phyloP scores from a whole-genome alignment of 2,888 invertebrate species.

The Macropis europaea region DNA sequence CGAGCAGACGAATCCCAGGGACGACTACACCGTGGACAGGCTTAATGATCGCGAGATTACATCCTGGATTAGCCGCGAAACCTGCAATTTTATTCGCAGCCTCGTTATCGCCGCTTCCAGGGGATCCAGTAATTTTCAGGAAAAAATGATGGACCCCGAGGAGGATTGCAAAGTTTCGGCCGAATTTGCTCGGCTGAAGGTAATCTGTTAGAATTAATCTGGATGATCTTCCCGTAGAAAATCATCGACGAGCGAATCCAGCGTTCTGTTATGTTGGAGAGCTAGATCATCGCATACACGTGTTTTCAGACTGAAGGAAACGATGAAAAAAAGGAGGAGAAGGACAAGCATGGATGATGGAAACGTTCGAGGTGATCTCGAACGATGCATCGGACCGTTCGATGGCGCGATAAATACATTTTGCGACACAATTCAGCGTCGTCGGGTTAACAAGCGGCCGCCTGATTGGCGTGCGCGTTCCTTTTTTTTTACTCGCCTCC shows the following conservation, averaged over 20 bases:
- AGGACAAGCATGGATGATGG: too few relatives aligned
- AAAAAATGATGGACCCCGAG: background rate
- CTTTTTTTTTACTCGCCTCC: background rate
- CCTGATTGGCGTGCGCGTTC: conserved; percentile 6
- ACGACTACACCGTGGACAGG: background rate
- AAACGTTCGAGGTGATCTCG: too few relatives aligned
- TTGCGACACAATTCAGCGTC: background rate
- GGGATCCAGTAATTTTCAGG: background rate
- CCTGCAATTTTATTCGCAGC: conserved; percentile 6
- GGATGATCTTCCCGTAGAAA: too few relatives aligned
- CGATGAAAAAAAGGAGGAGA: background rate
- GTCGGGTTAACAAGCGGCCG: conserved; percentile 4
- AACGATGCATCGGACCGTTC: background rate
- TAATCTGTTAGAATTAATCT: background rate
- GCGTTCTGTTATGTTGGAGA: too few relatives aligned
- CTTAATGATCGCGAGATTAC: conserved; percentile 12
- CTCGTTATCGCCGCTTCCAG: background rate
- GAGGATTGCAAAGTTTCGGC: background rate
- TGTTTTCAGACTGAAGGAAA: background rate
- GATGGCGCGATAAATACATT: background rate
- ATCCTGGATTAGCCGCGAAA: conserved; percentile 7
- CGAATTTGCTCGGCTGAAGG: too few relatives aligned
- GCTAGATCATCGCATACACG: too few relatives aligned
- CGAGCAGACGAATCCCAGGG: background rate
- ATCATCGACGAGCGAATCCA: too few relatives aligned